Conservation (phyloP, 1,140 invertebrate species). For the Megathymus violae region DNA sequence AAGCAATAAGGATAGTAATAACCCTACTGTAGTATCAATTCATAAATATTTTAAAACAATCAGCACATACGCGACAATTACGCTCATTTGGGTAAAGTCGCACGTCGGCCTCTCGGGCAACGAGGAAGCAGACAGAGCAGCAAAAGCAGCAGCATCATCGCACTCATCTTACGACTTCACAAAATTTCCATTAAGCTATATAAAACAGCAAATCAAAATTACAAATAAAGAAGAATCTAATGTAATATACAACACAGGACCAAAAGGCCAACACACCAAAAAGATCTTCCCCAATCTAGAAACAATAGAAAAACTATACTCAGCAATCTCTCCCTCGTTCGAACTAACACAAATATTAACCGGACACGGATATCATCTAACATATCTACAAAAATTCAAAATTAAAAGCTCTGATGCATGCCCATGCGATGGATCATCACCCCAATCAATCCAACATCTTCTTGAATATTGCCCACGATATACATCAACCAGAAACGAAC, state of each 20-base stretch:
- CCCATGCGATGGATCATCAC: background rate
- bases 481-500: background rate
- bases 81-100: constrained; percentile 14
- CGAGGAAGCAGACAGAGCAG: constrained; percentile 11
- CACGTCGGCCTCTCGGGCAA: constrained; percentile 30
- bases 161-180: background rate
- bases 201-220: background rate
- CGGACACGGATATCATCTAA: background rate
- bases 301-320: background rate
- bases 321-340: background rate
- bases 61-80: background rate
- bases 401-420: background rate
- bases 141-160: background rate
- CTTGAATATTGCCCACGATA: background rate
- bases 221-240: background rate
- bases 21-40: constrained; percentile 16
- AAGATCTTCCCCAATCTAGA: background rate
- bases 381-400: background rate
- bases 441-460: background rate
- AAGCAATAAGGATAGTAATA: constrained; percentile 7
- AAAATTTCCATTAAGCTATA: constrained; percentile 7
- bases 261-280: background rate
- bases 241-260: background rate
- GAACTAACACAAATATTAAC: background rate
- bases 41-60: background rate